Conservation (phyloP, 2,888 invertebrate species). For the Crepidodera aurea region DNA sequence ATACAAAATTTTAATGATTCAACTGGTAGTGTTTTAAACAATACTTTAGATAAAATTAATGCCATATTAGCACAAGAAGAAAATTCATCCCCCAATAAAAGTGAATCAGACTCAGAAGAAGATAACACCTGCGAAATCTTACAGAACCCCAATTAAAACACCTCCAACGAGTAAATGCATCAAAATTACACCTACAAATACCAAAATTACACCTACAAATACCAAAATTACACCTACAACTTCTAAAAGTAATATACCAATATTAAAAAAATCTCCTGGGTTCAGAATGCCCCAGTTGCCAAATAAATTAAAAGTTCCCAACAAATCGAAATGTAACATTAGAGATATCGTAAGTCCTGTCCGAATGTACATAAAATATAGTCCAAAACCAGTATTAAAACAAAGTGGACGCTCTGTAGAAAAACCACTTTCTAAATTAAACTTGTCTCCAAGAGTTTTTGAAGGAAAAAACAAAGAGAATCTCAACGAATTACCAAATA, state of each 20-base stretch:
- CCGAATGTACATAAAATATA: conserved; percentile 35
- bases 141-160: not conserved
- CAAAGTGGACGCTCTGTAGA: conserved; percentile 14
- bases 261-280: conserved; percentile 10
- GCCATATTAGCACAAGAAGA: conserved; percentile 21
- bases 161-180: no score
- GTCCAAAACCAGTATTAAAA: conserved; percentile 28
- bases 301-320: not conserved
- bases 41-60: conserved; percentile 34
- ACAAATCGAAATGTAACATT: no score
- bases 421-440: not conserved
- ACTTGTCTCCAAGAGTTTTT: not conserved
- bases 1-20: conserved; percentile 30
- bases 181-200: no score
- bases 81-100: not conserved
- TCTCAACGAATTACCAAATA: not conserved
- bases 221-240: no score
- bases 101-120: no score
- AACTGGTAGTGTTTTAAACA: conserved; percentile 17
- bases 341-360: conserved; percentile 32
- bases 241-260: conserved; percentile 4
- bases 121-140: not conserved
- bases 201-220: no score
- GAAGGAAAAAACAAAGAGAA: conserved; percentile 9
- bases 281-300: conserved; percentile 10